Evolutionary conservation across 2,113 vertebrate genomes (phyloP), one percentile per base, ranked within the genome.

Genomic region (Solea solea): DNA sequence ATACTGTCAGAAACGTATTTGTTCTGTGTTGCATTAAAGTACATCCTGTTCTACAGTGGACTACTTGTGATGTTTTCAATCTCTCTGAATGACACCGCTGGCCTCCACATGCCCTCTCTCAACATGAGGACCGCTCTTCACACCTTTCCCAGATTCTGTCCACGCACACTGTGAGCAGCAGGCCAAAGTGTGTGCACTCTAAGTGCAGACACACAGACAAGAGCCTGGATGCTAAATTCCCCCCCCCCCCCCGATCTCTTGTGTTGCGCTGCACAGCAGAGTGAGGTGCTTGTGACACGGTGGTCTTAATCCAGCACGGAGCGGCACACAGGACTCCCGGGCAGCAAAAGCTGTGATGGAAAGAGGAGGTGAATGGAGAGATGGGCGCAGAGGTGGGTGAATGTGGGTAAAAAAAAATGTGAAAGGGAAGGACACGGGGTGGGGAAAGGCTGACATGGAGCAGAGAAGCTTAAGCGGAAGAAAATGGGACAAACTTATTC

Each of bases 241-340:
- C 72, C 7, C 74, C 68, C 28, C 15, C 55, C 67, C 54, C 73
- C n/a, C n/a, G n/a, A n/a, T 62, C 1, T 27, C 66, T 66, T 40
- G 54, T 45, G 64, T 80, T 74, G 56, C 69, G 5, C 67, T 70
- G 62, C 59, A 74, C 69, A 83, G 81, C 61, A 69, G 25, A 75
- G 50, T 7, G 55, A 73, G 75, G 68, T 57, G 48, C 63, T 28
- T 46, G 74, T 69, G 57, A 82, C 72, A 66, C 9, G 73, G 42
- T 71, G 76, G 76, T 84, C 65, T 81, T 76, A 66, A 77, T 75
- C 59, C 49, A 59, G 72, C 67, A 72, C 46, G 69, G 44, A 75
- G 25, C 14, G 15, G 41, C 62, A 74, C 61, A 59, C 68, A 85
- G 81, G 74, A 83, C 81, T 84, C 74, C 79, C 45, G 65, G 42